Evolutionary conservation across 2,888 invertebrate genomes (phyloP).

Genomic region (Tanytarsus gracilentus): DNA sequence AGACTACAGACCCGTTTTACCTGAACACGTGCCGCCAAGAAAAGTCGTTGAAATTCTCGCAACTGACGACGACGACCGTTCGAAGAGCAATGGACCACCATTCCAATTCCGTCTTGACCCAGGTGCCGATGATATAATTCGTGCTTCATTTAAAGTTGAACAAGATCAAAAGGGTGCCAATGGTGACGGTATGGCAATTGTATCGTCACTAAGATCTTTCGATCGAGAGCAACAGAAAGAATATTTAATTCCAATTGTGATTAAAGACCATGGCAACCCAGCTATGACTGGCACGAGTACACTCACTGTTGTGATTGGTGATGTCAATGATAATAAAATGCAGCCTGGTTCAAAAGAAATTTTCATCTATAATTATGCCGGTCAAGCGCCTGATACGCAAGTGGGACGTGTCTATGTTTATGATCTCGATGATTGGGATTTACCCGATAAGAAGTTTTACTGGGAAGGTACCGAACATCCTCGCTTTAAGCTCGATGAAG

Average conservation of each 20-base stretch:
- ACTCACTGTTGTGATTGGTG: slow-evolving; percentile 91
- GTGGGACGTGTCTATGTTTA: slow-evolving; percentile 94
- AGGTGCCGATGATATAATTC: slow-evolving; percentile 85
- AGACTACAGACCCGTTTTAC: slow-evolving; percentile 84
- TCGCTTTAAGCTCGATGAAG: slow-evolving; percentile 78
- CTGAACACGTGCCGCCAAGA: slow-evolving; percentile 84
- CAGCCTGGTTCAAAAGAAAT: slow-evolving; percentile 95
- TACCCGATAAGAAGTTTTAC: slow-evolving; percentile 94
- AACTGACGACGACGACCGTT: slow-evolving; percentile 87
- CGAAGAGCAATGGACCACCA: slow-evolving; percentile 93
- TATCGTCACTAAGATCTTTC: slow-evolving; percentile 87
- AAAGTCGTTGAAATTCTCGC: slow-evolving; percentile 89
- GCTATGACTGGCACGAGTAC: slow-evolving; percentile 94
- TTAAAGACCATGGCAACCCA: slow-evolving; percentile 95
- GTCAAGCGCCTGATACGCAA: slow-evolving; percentile 79
- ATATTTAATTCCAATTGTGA: slow-evolving; percentile 92
- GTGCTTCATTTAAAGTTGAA: slow-evolving; percentile 91
- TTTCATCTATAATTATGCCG: slow-evolving; percentile 93
- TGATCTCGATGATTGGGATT: slow-evolving; percentile 97
- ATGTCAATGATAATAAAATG: slow-evolving; percentile 98
- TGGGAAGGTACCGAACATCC: slow-evolving; percentile 84
- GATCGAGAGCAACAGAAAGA: slow-evolving; percentile 94
- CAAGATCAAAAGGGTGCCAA: slow-evolving; percentile 96
- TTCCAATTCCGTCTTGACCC: slow-evolving; percentile 91
- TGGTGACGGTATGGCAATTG: slow-evolving; percentile 94